Evolutionary conservation across 64 coral and sea anemone genomes (phyloP).

Genomic region (Acropora yongei): DNA sequence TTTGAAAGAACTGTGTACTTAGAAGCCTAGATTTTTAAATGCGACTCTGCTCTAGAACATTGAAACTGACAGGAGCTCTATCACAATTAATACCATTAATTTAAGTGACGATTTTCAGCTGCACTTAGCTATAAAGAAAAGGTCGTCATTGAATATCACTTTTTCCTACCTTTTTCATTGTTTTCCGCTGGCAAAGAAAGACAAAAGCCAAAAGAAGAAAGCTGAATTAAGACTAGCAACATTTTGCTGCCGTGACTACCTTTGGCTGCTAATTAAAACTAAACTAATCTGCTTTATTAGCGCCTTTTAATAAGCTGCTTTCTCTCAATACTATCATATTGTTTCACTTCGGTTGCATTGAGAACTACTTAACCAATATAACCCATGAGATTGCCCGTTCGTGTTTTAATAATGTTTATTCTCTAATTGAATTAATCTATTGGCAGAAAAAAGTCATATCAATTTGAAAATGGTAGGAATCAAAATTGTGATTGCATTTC

Average conservation of each 20-base stretch:
- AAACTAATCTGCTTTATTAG: neutral
- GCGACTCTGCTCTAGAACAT: too few species aligned
- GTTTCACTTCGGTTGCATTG: neutral
- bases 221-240: neutral
- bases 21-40: too few species aligned
- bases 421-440: neutral
- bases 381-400: neutral
- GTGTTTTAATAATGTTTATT: neutral
- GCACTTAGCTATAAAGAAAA: too few species aligned
- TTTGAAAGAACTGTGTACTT: too few species aligned
- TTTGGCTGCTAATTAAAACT: neutral
- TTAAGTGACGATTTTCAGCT: neutral
- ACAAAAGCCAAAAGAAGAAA: neutral
- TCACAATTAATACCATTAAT: neutral
- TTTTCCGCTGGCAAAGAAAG: neutral
- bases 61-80: too few species aligned
- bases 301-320: neutral
- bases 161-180: constrained; percentile 7
- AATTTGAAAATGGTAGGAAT: too few species aligned
- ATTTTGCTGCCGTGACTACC: neutral
- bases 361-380: constrained; percentile 10
- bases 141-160: too few species aligned
- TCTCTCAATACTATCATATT: neutral
- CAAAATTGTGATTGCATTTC: too few species aligned
- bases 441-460: neutral